phyloP scores from a whole-genome alignment of 2,113 vertebrate genomes.

The Cottus gobio region DNA sequence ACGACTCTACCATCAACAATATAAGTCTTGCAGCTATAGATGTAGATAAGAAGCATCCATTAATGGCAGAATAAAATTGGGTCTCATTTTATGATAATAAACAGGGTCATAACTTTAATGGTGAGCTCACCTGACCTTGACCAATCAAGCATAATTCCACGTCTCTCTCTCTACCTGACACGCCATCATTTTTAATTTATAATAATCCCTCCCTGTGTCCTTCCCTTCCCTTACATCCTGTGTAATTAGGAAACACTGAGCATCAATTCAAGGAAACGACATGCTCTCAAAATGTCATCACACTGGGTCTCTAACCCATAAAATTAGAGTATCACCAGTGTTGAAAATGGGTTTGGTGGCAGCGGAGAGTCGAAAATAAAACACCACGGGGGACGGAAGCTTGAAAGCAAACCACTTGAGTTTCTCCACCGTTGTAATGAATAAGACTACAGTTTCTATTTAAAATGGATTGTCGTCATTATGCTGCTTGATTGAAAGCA shows the following conservation, averaged over 20 bases:
- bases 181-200: conserved; percentile 7
- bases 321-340: conserved; percentile 31
- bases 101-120: background rate
- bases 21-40: background rate
- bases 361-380: conserved; percentile 4
- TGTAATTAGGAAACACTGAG: conserved; percentile 30
- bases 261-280: conserved; percentile 35
- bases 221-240: conserved; percentile 24
- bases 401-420: conserved; percentile 28
- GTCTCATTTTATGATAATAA: background rate
- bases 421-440: background rate
- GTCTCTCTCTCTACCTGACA: background rate
- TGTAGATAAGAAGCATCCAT: background rate
- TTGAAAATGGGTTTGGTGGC: conserved; percentile 20
- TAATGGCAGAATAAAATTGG: background rate
- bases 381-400: conserved; percentile 1
- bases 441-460: background rate
- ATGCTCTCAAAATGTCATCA: conserved; percentile 52
- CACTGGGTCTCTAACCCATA: conserved; percentile 30
- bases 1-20: background rate
- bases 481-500: background rate
- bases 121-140: background rate
- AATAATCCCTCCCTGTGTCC: conserved; percentile 1
- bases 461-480: background rate
- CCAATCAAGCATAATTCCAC: background rate